Evolutionary conservation across 2,113 vertebrate species (phyloP), one percentile per base, ranked within the genome.

Genomic region (Paramormyrops kingsleyae): DNA sequence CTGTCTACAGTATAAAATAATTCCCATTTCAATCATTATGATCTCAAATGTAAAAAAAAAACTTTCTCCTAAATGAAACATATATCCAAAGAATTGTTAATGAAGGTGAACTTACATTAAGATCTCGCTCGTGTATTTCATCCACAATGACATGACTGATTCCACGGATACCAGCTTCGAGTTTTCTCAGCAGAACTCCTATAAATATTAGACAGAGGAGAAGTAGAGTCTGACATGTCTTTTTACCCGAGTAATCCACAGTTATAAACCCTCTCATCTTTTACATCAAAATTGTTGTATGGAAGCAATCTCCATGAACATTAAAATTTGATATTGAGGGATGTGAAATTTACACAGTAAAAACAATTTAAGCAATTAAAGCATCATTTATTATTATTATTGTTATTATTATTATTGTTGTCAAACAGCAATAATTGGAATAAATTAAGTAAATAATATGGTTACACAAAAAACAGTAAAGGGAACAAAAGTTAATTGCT

Each of bases 121-220:
- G 96, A 93, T 99, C 99, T 93, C 99, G 95, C 94, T 99, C 99
- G 0, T 99, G 99, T 93, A 99, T 99, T 95, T 99, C 99, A 89
- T 99, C 99, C 5, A 99, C 98, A 88, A 99, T 98, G 17, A 99
- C 98, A 15, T 99, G 99, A 88, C 99, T 99, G 92, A 99, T 99
- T 77, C 99, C 99, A 84, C 99, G 92, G 93, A 99, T 98, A 39
- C 99, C 99, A 42, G 98, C 95, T 92, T 99, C 99, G 49, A 99
- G 94, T 93, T 99, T 99, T 90, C 99, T 95, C 90, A 99, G 94
- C 21, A 99, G 94, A 87, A 99, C 99, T 31, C 99, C 99, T 99
- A 91, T 4, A 85, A 88, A 88, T 90, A 31, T 80, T 42, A 27
- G 2, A 47, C 8, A 47, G 53, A 88, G n/a, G 53, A 88, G n/a